These are phyloP conservation scores for Cydia splendana DNA, from an alignment of 1,140 invertebrate species.

Conservation along the genomic window DNA sequence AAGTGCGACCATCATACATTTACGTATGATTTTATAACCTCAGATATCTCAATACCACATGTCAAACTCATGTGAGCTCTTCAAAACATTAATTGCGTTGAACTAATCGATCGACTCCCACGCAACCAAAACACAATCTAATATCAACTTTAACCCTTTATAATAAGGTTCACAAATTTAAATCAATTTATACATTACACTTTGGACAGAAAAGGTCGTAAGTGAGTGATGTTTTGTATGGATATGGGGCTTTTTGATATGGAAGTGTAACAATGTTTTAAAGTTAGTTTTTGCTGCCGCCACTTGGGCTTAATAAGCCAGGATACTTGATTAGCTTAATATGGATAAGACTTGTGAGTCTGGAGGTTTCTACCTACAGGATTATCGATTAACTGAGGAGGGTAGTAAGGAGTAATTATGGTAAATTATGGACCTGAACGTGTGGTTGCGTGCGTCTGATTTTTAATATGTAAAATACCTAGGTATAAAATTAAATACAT, in stretches of 20 bases:
- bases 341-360: conserved; percentile 47
- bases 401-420: no score
- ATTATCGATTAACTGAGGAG: no score
- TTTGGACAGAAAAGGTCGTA: not conserved
- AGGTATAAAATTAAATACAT: no score
- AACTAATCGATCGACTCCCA: conserved; percentile 71
- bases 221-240: not conserved
- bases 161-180: conserved; percentile 31
- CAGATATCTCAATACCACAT: conserved; percentile 13
- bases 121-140: conserved; percentile 47
- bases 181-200: not conserved
- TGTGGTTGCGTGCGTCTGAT: no score
- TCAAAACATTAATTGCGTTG: conserved; percentile 63
- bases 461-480: no score
- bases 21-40: not conserved
- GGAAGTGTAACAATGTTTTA: conserved; percentile 46
- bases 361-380: no score
- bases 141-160: conserved; percentile 21
- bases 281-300: conserved; percentile 66
- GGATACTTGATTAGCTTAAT: conserved; percentile 47
- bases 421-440: no score
- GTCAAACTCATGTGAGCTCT: conserved; percentile 33
- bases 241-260: conserved; percentile 16
- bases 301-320: conserved; percentile 70
- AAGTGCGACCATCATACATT: not conserved